These are phyloP conservation scores for Agrochola lota DNA, from an alignment of 2,888 invertebrate species.

Conservation along the genomic window DNA sequence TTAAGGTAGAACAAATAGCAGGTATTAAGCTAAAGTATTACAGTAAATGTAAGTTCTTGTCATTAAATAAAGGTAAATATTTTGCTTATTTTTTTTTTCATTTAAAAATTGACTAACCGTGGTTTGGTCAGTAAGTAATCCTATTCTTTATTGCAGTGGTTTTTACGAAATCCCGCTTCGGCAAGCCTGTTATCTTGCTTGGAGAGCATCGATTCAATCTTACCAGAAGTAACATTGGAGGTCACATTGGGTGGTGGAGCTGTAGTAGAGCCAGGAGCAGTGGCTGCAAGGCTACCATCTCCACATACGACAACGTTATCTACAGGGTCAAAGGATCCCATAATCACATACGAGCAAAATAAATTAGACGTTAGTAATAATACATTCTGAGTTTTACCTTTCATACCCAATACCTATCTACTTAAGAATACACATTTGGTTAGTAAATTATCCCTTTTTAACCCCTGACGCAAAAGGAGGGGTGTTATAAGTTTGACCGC, in stretches of 20 bases:
- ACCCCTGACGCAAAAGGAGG: no score
- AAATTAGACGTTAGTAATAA: not conserved
- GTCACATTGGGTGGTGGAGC: constrained; percentile 65
- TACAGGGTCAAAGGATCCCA: constrained; percentile 36
- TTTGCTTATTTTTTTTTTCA: not conserved
- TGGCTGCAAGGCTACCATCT: constrained; percentile 67
- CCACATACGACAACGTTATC: constrained; percentile 60
- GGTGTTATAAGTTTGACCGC: no score
- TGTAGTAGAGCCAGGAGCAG: constrained; percentile 68
- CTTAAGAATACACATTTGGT: not conserved
- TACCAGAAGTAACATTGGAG: constrained; percentile 34
- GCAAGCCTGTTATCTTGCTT: constrained; percentile 71
- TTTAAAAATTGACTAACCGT: not conserved
- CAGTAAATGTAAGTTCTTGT: not conserved
- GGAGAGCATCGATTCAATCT: constrained; percentile 63
- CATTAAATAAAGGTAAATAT: not conserved
- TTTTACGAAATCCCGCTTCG: constrained; percentile 67
- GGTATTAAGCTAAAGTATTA: not conserved
- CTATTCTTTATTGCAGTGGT: constrained; percentile 61
- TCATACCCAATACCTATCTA: not conserved
- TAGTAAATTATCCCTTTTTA: not conserved
- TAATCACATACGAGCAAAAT: constrained; percentile 39
- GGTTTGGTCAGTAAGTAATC: not conserved
- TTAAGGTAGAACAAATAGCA: not conserved
- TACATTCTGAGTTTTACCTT: not conserved